Evolutionary conservation across 2,797 vertebrate genomes (phyloP), one percentile per base, ranked within the genome.

Genomic region (Mareca penelope): DNA sequence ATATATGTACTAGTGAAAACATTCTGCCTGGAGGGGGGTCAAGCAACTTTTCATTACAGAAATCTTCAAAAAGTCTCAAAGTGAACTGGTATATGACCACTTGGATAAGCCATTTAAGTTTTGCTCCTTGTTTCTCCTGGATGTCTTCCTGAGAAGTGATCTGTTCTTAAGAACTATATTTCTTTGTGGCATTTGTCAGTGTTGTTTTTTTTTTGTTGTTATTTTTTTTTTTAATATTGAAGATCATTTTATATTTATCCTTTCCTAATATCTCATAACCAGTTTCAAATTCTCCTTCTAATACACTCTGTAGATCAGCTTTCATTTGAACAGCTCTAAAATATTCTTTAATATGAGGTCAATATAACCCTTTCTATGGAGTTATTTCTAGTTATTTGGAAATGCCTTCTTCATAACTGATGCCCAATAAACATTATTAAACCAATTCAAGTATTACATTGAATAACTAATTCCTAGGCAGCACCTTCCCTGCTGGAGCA

Each of bases 391-490:
- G 4, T 18, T 44, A 44, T 44, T 44, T 44, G 17, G 42, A 44
- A 44, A 14, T 29, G 24, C 48, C 39, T 60, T 94, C 52, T 37
- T 59, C 39, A 11, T 57, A 88, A 89, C 23, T 56, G 42, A 59
- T 55, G 40, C 10, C n/a, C 56, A 68, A 33, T 57, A 19, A 93
- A 28, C 72, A 67, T 89, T 93, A 59, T 75, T 76, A 95, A 95
- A 95, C 46, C 64, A 93, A 22, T 46, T 71, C 53, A 83, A 46
- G 31, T 46, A 93, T 46, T 59, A 28, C 26, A 56, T 5, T 81
- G 42, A 89, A 69, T 6, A 92, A 42, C 44, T 68, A 72, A 46
- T 37, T 72, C 33, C 33, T 61, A 6, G 0, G 31, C 48, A 78
- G 28, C 6, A 1, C 57, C 53, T 63, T 61, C 46, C 37, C 59